These are phyloP conservation scores for Scaptomyza polygonia DNA, from an alignment of 2,888 invertebrate species.

Conservation along the genomic window DNA sequence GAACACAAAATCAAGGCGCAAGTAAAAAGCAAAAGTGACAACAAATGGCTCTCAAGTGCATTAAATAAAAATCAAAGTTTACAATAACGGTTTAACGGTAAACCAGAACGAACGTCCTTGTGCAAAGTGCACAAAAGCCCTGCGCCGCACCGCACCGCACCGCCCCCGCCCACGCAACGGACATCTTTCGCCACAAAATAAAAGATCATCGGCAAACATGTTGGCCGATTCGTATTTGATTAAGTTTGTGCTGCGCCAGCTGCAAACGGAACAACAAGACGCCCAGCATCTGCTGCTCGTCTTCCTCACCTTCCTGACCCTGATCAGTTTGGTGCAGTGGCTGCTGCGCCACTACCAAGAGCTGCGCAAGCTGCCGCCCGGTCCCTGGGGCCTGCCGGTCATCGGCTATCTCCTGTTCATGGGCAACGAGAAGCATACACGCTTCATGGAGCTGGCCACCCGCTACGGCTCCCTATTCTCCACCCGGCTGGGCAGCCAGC, in stretches of 20 bases:
- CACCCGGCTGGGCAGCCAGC: slow-evolving; percentile 91
- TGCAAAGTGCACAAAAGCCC: no score
- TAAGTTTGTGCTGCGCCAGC: slow-evolving; percentile 80
- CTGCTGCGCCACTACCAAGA: slow-evolving; percentile 81
- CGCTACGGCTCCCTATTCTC: slow-evolving; percentile 93
- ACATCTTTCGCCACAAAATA: no score
- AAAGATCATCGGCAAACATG: slow-evolving; percentile 38
- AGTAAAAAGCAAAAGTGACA: slow-evolving; percentile 67
- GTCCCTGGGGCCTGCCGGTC: slow-evolving; percentile 94
- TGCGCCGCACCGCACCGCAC: no score
- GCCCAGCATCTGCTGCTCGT: slow-evolving; percentile 82
- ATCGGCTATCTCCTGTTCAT: slow-evolving; percentile 93
- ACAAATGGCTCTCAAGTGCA: slow-evolving; percentile 63
- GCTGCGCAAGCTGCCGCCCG: slow-evolving; percentile 89
- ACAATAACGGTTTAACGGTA: background rate
- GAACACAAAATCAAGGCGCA: slow-evolving; percentile 8
- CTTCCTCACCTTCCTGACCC: slow-evolving; percentile 77
- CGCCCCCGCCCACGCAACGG: no score
- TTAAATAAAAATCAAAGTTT: slow-evolving; percentile 12
- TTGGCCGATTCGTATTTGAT: slow-evolving; percentile 81
- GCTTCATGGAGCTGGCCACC: slow-evolving; percentile 90
- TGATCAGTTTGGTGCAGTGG: slow-evolving; percentile 83
- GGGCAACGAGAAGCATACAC: slow-evolving; percentile 90
- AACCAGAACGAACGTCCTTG: background rate
- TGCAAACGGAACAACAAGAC: slow-evolving; percentile 77